Percentiles rank a stretch among this genome's conserved stretches.
Conservation (phyloP, 2,888 invertebrate species). For the Caenorhabditis sp. region DNA sequence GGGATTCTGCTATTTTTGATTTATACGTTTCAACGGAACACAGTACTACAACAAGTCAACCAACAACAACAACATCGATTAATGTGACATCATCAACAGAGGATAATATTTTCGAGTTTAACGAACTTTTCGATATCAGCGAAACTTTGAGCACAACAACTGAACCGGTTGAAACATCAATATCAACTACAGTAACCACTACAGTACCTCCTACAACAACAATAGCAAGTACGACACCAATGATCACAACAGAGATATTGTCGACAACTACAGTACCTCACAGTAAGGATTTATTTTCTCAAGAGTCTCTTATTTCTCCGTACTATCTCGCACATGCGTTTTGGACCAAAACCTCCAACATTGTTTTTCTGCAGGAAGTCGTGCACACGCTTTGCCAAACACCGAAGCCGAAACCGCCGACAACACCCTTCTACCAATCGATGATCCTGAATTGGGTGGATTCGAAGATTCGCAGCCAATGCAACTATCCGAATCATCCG, state of each 20-base stretch:
- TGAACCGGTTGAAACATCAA: background rate
- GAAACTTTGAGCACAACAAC: background rate
- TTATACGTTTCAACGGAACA: background rate
- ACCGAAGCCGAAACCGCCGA: constrained; percentile 11
- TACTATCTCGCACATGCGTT: too few species aligned
- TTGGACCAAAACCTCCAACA: background rate
- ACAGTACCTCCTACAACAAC: constrained; percentile 1
- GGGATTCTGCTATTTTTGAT: constrained; percentile 27
- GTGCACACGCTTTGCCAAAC: constrained; percentile 31
- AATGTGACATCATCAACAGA: background rate
- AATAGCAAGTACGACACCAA: constrained; percentile 6
- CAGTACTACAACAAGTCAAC: background rate
- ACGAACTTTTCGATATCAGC: background rate
- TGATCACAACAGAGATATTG: background rate
- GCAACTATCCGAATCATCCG: constrained; percentile 26
- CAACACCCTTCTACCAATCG: constrained; percentile 24
- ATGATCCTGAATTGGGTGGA: constrained; percentile 31
- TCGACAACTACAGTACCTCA: background rate
- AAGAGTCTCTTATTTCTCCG: too few species aligned
- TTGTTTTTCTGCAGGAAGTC: constrained; percentile 12
- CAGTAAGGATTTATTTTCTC: too few species aligned
- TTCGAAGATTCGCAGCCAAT: constrained; percentile 31
- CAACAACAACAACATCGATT: background rate
- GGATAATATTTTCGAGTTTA: constrained; percentile 8
- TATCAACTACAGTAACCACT: background rate